Evolutionary conservation across 1,140 invertebrate genomes (phyloP).

Genomic region (Heliconius melpomene): DNA sequence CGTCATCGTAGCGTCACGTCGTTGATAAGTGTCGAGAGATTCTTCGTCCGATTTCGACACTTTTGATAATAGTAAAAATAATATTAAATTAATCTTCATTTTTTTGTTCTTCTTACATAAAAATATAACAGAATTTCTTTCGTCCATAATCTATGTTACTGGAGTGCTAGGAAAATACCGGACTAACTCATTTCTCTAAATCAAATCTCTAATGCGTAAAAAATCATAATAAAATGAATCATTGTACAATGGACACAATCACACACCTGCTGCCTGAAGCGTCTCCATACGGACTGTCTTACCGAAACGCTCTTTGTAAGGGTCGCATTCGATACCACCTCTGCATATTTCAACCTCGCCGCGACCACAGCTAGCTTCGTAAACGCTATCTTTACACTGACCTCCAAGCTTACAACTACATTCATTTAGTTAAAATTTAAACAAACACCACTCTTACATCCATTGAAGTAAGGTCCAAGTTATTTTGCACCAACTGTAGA

Average conservation of each 20-base stretch:
- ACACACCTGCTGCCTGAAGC: constrained; percentile 52
- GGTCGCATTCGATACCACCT: constrained; percentile 72
- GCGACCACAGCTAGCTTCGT: constrained; percentile 65
- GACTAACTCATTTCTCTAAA: neutral
- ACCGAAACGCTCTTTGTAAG: constrained; percentile 66
- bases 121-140: neutral
- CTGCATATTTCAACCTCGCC: constrained; percentile 74
- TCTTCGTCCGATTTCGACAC: too few species aligned
- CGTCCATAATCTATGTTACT: neutral
- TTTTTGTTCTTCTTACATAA: neutral
- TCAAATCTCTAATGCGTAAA: neutral
- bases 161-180: neutral
- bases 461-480: constrained; percentile 11
- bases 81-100: neutral
- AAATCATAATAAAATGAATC: neutral
- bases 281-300: constrained; percentile 70
- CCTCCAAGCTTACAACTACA: constrained; percentile 48
- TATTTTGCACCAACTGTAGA: neutral
- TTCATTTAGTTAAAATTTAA: constrained; percentile 16
- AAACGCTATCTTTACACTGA: constrained; percentile 73
- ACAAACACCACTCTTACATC: constrained; percentile 41
- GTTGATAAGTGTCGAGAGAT: too few species aligned
- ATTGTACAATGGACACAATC: constrained; percentile 44
- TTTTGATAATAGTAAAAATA: neutral
- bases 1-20: too few species aligned